Conservation (phyloP, 2,113 vertebrate genomes). For the Reinhardtius hippoglossoides region DNA sequence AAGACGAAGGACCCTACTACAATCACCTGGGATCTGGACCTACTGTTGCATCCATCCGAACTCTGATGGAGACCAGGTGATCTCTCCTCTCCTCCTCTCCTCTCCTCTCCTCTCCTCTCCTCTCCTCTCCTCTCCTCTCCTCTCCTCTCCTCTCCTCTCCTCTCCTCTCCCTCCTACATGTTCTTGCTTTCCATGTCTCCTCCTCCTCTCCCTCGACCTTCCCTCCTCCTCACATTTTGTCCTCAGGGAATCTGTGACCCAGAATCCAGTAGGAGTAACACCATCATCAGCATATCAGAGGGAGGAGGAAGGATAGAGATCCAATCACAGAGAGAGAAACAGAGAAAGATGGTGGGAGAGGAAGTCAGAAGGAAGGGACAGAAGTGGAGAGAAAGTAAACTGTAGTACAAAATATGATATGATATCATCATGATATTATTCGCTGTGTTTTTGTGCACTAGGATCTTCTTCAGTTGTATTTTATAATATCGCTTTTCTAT, state of each 20-base stretch:
- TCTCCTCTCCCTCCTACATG: conserved; percentile 7
- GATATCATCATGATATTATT: background rate
- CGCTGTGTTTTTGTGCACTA: background rate
- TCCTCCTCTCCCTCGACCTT: conserved; percentile 8
- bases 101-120: background rate
- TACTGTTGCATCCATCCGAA: conserved; percentile 91
- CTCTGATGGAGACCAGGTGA: conserved; percentile 92
- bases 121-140: background rate
- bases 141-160: background rate
- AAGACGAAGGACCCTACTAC: conserved; percentile 98
- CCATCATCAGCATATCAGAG: conserved; percentile 70
- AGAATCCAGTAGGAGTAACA: conserved; percentile 78
- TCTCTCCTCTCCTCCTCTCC: background rate
- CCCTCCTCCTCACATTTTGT: conserved; percentile 62
- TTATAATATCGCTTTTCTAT: background rate
- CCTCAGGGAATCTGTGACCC: conserved; percentile 80
- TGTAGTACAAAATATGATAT: conserved; percentile 1
- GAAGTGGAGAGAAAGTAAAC: background rate
- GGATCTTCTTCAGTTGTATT: background rate
- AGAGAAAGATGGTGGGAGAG: background rate
- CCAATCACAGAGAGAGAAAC: conserved; percentile 2
- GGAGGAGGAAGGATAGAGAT: conserved; percentile 25
- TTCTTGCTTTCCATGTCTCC: conserved; percentile 2
- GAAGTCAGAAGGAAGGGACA: background rate
- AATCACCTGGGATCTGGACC: conserved; percentile 97